Base-by-base conservation (phyloP, 2,888 invertebrate species). In the Mesorhabditis belari region DNA sequence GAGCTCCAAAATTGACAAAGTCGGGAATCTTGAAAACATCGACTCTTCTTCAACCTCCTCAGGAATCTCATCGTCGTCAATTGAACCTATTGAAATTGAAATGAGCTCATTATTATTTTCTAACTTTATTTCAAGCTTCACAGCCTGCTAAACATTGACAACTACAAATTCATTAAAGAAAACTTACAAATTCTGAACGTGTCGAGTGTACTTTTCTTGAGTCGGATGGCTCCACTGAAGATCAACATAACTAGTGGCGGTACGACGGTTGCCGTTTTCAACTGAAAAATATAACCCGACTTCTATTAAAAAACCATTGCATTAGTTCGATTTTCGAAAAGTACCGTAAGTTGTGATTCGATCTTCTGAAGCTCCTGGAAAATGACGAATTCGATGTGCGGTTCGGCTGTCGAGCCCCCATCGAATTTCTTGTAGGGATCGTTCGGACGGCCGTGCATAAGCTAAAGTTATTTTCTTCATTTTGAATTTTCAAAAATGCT, bases 181-280 rank as follows among this genome's bases (percentile, higher is more conserved):
- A 54, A 58, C 62, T 56, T 23, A 71, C 77, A 57, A 6, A 78
- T 29, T 44, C 64, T 57, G 64, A 71, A 74, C 3, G 73, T 65
- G 5, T 71, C 63, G 19, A 74, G 52, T 5, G 56, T 55, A 5
- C 53, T 55, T 44, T 64, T 59, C 6, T 65, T 63, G 55, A 75
- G 51, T 21, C 73, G 64, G 24, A 79, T 67, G 0, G 89, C 88
- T 0, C 90, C 90, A 17, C 88, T 88, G 73, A 90, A 88, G 29
- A 93, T 77, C 0, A 89, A 87, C 9, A 93, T 87, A 0, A 90
- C 88, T 21, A 91, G 80, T 0, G 92, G 88, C 9, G 91, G 88
- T 0, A 94, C 87, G 5, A 90, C 82, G 0, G 93, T 92, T 63
- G 88, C 89, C 69, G 89, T 89, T 52, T 88, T 87, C 1, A 90